phyloP scores from a whole-genome alignment of 92 coral and sea anemone species.

The Parazoanthus darwini region DNA sequence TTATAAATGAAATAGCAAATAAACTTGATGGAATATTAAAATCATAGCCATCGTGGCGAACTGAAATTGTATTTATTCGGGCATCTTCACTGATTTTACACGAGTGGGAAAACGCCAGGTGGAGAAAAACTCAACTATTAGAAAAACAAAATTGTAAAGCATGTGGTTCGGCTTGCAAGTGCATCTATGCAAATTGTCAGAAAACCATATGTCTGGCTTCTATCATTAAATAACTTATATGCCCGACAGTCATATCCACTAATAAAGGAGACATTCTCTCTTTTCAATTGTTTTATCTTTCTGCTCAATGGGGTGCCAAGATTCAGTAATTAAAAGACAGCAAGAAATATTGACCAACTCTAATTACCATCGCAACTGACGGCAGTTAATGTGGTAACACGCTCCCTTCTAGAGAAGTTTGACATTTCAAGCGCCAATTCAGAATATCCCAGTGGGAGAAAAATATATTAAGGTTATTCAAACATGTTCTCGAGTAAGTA shows the following conservation, averaged over 20 bases:
- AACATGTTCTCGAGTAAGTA: constrained; percentile 7
- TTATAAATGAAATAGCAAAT: background rate
- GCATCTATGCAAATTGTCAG: constrained; percentile 39
- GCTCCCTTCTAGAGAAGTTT: constrained; percentile 4
- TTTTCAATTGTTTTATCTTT: constrained; percentile 40
- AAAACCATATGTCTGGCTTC: constrained; percentile 40
- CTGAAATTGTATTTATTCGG: background rate
- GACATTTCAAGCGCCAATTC: constrained; percentile 27
- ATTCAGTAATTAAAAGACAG: constrained; percentile 49
- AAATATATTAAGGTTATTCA: constrained; percentile 24
- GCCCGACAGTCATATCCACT: constrained; percentile 45
- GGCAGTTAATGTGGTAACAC: constrained; percentile 31
- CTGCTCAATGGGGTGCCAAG: constrained; percentile 41
- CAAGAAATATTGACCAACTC: constrained; percentile 42
- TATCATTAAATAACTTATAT: constrained; percentile 44
- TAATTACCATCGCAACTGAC: constrained; percentile 46
- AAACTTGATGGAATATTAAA: background rate
- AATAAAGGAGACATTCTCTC: constrained; percentile 42
- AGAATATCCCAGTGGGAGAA: constrained; percentile 29
- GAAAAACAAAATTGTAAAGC: constrained; percentile 22
- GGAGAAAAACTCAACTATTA: background rate
- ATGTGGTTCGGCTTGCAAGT: constrained; percentile 14
- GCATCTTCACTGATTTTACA: background rate
- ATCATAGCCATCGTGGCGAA: background rate
- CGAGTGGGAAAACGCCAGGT: constrained; percentile 29